These are phyloP conservation scores for Mormyrops attenuatus DNA, from an alignment of 2,797 vertebrate genomes.

Conservation along the genomic window DNA sequence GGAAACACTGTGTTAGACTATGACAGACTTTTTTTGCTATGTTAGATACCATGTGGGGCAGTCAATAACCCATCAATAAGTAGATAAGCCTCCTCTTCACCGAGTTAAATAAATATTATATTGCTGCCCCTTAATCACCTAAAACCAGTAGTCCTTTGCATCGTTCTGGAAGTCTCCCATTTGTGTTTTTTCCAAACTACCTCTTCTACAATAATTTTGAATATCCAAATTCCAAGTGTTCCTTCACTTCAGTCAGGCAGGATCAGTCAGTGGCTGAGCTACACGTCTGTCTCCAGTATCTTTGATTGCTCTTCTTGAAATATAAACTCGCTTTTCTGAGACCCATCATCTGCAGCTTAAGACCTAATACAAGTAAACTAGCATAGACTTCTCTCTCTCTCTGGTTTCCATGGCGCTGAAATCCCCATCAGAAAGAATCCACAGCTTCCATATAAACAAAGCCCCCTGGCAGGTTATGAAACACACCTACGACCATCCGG, in stretches of 20 bases:
- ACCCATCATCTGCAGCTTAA: neutral
- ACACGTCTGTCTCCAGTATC: neutral
- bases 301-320: neutral
- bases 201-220: neutral
- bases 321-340: neutral
- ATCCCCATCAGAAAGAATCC: neutral
- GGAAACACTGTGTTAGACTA: neutral
- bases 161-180: neutral
- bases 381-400: neutral
- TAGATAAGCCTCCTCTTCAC: neutral
- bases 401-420: neutral
- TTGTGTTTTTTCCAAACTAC: neutral
- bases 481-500: neutral
- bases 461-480: neutral
- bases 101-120: neutral
- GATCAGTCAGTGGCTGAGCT: neutral
- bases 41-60: neutral
- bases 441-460: neutral
- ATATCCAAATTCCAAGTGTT: neutral
- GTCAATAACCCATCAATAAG: neutral
- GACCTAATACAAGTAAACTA: neutral
- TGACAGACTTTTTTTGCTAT: neutral
- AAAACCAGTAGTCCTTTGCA: neutral
- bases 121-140: neutral
- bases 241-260: neutral